Evolutionary conservation across 2,888 invertebrate genomes (phyloP).

Genomic region (Amiota mariae): DNA sequence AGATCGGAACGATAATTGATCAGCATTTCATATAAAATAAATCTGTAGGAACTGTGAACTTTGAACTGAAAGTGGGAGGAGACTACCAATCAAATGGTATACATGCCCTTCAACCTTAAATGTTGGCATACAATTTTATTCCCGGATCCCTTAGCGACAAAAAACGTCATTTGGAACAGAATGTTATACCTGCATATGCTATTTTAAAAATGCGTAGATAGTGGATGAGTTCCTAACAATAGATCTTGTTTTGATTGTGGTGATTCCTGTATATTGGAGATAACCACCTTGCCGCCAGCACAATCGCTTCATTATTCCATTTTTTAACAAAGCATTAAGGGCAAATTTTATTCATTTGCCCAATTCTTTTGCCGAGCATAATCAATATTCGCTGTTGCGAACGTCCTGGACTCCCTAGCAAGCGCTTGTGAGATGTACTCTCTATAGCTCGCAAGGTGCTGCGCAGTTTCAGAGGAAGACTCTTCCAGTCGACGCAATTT

Average conservation of each 20-base stretch:
- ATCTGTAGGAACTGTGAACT: neutral
- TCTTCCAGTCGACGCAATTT: neutral
- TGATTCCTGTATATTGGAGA: neutral
- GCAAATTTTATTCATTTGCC: neutral
- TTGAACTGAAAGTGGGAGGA: neutral
- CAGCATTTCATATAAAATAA: neutral
- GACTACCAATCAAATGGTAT: neutral
- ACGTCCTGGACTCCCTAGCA: neutral
- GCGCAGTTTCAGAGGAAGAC: neutral
- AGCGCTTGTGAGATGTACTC: neutral
- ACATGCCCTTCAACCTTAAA: neutral
- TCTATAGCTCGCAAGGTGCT: neutral
- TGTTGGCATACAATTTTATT: neutral
- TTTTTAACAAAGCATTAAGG: neutral
- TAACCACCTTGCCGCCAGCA: neutral
- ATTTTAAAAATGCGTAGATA: neutral
- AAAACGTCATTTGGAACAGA: neutral
- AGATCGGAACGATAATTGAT: neutral
- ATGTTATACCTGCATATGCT: neutral
- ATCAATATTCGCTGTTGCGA: neutral
- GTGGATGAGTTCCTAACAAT: neutral
- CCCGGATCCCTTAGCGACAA: neutral
- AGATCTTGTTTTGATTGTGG: neutral
- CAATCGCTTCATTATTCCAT: constrained; percentile 12
- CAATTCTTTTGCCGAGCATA: neutral